These are phyloP conservation scores for Anguilla rostrata DNA, from an alignment of 2,113 vertebrate genomes.

Conservation along the genomic window DNA sequence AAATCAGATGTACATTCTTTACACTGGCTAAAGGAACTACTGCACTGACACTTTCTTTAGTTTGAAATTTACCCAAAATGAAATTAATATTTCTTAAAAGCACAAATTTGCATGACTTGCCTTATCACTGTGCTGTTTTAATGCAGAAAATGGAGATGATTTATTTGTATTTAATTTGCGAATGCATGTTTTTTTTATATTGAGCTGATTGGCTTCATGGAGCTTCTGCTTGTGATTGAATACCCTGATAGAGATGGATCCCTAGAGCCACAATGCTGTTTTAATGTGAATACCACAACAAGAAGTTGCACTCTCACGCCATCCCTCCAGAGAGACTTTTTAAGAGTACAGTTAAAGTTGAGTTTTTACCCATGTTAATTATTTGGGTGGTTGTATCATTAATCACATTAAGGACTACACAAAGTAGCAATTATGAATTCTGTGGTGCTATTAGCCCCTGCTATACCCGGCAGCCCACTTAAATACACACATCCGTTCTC, in stretches of 20 bases:
- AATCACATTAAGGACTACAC: not conserved
- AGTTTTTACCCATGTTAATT: not conserved
- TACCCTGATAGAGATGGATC: not conserved
- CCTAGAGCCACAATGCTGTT: not conserved
- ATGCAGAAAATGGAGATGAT: not conserved
- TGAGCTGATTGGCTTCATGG: not conserved
- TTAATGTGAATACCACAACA: not conserved
- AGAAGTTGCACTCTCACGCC: not conserved
- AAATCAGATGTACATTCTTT: too few species aligned
- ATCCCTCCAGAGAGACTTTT: not conserved
- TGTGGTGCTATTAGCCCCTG: not conserved
- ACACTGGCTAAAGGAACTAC: too few species aligned
- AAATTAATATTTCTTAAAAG: too few species aligned
- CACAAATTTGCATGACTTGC: too few species aligned
- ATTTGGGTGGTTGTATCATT: not conserved
- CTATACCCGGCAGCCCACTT: not conserved
- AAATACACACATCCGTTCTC: too few species aligned
- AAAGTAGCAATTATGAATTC: not conserved
- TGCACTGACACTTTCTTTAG: too few species aligned
- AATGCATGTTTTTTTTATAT: not conserved
- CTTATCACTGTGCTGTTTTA: too few species aligned
- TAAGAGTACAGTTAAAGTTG: not conserved
- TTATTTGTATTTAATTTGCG: not conserved
- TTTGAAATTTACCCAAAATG: too few species aligned
- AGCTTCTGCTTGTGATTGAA: not conserved